Base-by-base conservation (phyloP, 2,888 invertebrate genomes). In the Liopterus haemorrhoidalis region DNA sequence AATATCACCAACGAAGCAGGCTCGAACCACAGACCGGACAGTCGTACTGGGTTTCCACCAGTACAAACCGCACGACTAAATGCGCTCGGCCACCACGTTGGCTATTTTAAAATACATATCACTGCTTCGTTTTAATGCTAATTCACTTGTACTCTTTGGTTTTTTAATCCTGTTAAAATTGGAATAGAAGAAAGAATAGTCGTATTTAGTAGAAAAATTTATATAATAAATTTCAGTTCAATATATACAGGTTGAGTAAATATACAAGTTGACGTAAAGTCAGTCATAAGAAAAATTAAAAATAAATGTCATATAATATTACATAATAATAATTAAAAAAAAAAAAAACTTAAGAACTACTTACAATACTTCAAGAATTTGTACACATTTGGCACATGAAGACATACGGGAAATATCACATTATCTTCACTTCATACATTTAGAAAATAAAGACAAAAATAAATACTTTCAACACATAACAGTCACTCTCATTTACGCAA, bases 171-270 rank as follows among this genome's bases (percentile, higher is more conserved):
- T 16, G n/a, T n/a, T n/a, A n/a, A n/a, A n/a, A n/a, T n/a, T n/a
- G n/a, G n/a, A n/a, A n/a, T n/a, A n/a, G n/a, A n/a, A n/a, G n/a
- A n/a, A n/a, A n/a, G n/a, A n/a, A n/a, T n/a, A n/a, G n/a, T n/a
- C 5, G 18, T 37, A 12, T 37, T 31, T 37, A 38, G 22, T 22
- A 38, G 38, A 37, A 43, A 41, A 21, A 20, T 42, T 31, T 30
- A 37, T 37, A 38, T 38, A 44, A 45, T 33, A 19, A 18, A 15
- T 33, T 6, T 32, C 27, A 19, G 19, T 31, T 45, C 19, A 49
- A 62, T 58, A 37, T 60, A 56, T 49, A 60, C 54, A 14, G 61
- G 59, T 19, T 58, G 57, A 8, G 65, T 64, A 46, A 64, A 64
- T 62, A 64, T 66, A 38, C 31, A 39, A 36, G 25, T 41, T 8